phyloP scores from a whole-genome alignment of 2,888 invertebrate species.

The Epicampocera succincta region DNA sequence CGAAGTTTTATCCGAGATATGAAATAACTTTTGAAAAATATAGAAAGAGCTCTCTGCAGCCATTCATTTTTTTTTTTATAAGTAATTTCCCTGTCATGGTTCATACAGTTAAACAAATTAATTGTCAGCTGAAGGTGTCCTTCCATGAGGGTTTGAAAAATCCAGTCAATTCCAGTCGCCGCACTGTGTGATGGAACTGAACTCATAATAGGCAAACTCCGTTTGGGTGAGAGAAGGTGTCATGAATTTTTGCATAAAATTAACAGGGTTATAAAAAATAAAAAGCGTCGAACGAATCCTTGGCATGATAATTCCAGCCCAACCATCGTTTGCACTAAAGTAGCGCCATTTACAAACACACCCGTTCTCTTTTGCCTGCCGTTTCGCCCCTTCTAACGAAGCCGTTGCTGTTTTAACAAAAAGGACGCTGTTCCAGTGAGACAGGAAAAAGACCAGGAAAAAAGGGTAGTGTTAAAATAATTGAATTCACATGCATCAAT shows the following conservation, averaged over 20 bases:
- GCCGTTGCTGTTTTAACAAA: slow-evolving; percentile 59
- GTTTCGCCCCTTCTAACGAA: slow-evolving; percentile 14
- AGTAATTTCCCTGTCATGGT: no score
- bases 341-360: slow-evolving; percentile 70
- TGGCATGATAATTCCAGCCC: slow-evolving; percentile 44
- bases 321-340: slow-evolving; percentile 74
- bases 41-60: no score
- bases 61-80: no score
- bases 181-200: slow-evolving; percentile 51
- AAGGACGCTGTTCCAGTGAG: slow-evolving; percentile 27
- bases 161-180: neutral
- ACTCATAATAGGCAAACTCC: slow-evolving; percentile 45
- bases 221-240: slow-evolving; percentile 28
- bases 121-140: no score
- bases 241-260: slow-evolving; percentile 75
- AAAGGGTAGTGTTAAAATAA: slow-evolving; percentile 77
- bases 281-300: slow-evolving; percentile 26
- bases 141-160: no score
- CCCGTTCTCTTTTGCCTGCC: slow-evolving; percentile 10
- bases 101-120: no score
- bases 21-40: no score
- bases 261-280: slow-evolving; percentile 75
- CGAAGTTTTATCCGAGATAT: no score
- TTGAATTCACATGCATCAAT: slow-evolving; percentile 81
- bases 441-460: slow-evolving; percentile 63